Conservation (phyloP, 37 sponge, comb jelly and placozoan genomes). For the Chondrilla cf. caribensis region DNA sequence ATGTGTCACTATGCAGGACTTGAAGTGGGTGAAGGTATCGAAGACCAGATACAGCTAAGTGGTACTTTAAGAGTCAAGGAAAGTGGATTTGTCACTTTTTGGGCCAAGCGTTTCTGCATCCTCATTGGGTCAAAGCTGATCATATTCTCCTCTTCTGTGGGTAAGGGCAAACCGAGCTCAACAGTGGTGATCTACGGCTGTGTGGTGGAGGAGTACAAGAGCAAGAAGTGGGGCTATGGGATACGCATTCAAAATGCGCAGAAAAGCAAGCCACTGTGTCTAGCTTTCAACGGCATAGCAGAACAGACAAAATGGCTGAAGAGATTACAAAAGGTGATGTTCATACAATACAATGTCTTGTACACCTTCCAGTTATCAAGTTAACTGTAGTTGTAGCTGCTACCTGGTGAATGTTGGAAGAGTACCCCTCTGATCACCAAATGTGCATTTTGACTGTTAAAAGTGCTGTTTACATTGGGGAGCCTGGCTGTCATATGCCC, state of each 20-base stretch:
- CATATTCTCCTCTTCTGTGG: conserved; percentile 58
- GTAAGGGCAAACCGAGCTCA: conserved; percentile 53
- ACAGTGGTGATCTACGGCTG: conserved; percentile 58
- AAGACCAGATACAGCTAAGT: conserved; percentile 59
- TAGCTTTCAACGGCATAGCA: conserved; percentile 60
- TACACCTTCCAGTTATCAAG: too few species aligned
- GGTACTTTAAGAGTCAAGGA: conserved; percentile 61
- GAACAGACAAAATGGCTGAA: conserved; percentile 77
- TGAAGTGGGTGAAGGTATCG: conserved; percentile 42
- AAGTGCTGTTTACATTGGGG: too few species aligned
- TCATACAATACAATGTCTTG: too few species aligned
- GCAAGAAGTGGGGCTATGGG: conserved; percentile 53
- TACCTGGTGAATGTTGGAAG: too few species aligned
- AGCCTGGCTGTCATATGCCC: too few species aligned
- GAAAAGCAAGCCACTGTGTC: conserved; percentile 15
- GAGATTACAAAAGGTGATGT: conserved; percentile 60
- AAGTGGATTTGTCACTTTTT: conserved; percentile 29
- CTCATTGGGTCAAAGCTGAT: conserved; percentile 74
- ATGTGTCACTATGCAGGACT: conserved; percentile 36
- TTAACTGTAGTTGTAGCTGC: too few species aligned
- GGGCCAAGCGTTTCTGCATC: conserved; percentile 76
- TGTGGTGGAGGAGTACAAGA: conserved; percentile 41
- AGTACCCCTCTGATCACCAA: too few species aligned
- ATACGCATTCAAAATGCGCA: conserved; percentile 31
- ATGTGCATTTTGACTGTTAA: too few species aligned